Evolutionary conservation across 2,113 vertebrate genomes (phyloP).

Genomic region (Todiramphus chloris): DNA sequence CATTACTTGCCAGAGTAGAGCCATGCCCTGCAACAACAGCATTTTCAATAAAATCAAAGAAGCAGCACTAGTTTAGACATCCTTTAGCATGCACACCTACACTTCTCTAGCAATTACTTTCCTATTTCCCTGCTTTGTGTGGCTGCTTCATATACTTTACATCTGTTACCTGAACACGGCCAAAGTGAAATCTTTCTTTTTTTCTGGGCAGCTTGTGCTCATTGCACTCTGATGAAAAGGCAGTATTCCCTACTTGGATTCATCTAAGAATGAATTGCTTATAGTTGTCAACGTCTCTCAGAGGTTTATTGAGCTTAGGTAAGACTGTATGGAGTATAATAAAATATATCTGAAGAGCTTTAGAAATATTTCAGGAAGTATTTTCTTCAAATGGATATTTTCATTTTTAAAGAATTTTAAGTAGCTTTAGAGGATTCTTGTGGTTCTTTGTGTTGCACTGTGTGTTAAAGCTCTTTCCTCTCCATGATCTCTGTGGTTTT

Average conservation of each 20-base stretch:
- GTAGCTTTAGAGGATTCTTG: not conserved
- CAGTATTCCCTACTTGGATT: not conserved
- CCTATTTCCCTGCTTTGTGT: not conserved
- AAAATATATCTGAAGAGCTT: not conserved
- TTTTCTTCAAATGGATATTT: not conserved
- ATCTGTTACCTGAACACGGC: not conserved
- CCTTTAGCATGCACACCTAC: not conserved
- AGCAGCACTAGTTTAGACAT: not conserved
- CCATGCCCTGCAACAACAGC: not conserved
- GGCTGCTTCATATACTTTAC: not conserved
- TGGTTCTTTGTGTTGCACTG: not conserved
- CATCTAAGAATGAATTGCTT: not conserved
- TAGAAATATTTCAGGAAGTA: not conserved
- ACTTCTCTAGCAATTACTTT: not conserved
- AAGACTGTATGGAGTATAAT: not conserved
- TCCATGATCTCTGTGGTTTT: not conserved
- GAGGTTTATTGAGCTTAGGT: not conserved
- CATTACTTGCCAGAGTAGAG: not conserved
- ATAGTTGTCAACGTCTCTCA: not conserved
- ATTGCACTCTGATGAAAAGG: not conserved
- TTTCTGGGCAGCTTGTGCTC: not conserved
- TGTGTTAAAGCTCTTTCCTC: not conserved
- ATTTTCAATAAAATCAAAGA: not conserved
- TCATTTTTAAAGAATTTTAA: constrained; percentile 17
- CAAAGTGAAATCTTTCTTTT: not conserved